Conservation (phyloP, 2,888 invertebrate genomes). For the Actias luna region DNA sequence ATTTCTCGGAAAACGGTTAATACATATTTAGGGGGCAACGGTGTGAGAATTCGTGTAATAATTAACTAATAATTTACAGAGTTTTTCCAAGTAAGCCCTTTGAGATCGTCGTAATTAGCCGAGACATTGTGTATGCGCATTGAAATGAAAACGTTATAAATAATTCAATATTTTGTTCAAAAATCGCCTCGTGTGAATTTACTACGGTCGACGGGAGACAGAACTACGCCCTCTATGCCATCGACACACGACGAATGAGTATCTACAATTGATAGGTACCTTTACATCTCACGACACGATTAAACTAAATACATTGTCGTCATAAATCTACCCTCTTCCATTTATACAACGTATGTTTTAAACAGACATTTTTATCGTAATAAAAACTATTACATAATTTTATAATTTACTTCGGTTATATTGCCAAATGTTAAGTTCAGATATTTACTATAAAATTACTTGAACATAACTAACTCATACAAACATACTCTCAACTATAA, state of each 20-base stretch:
- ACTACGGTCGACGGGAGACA: conserved; percentile 54
- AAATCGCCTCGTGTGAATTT: conserved; percentile 49
- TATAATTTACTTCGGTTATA: not conserved
- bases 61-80: conserved; percentile 7
- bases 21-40: not conserved
- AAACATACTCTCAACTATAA: too few species aligned
- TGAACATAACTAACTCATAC: too few species aligned
- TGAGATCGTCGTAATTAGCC: not conserved
- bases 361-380: not conserved
- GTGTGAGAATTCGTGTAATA: conserved; percentile 2
- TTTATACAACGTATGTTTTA: not conserved
- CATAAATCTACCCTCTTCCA: not conserved
- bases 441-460: too few species aligned
- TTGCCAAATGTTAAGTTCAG: too few species aligned
- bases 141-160: conserved; percentile 1
- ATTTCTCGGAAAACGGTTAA: conserved; percentile 5
- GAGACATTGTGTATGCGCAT: not conserved
- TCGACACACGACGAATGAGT: conserved; percentile 43
- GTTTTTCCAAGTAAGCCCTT: not conserved
- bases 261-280: conserved; percentile 46
- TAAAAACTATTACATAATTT: not conserved
- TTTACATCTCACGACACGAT: conserved; percentile 41
- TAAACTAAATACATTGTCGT: not conserved
- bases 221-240: conserved; percentile 55
- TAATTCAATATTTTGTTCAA: conserved; percentile 19